phyloP scores from a whole-genome alignment of 2,888 invertebrate genomes.

The Orthonevra nobilis region DNA sequence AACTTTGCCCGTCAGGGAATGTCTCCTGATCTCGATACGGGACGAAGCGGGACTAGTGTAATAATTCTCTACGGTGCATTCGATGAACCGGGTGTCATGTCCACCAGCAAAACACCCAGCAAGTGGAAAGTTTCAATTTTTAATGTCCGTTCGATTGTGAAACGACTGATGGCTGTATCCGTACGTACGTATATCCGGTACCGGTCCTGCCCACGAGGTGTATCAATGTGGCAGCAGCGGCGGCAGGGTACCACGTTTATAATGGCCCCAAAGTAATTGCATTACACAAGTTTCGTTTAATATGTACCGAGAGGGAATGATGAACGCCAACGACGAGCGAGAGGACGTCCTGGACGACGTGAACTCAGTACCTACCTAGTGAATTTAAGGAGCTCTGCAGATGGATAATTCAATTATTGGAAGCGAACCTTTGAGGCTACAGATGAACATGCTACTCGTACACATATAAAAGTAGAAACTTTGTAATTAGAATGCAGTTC shows the following conservation, averaged over 20 bases:
- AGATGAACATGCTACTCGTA: background rate
- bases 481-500: slow-evolving; percentile 54
- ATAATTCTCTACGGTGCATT: slow-evolving; percentile 51
- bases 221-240: too few relatives aligned
- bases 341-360: slow-evolving; percentile 7
- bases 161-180: slow-evolving; percentile 50
- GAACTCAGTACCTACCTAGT: slow-evolving; percentile 19
- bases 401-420: slow-evolving; percentile 69
- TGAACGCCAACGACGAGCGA: background rate
- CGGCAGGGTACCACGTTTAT: slow-evolving; percentile 56
- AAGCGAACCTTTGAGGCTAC: slow-evolving; percentile 27
- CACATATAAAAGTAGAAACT: slow-evolving; percentile 21
- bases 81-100: slow-evolving; percentile 51
- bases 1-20: slow-evolving; percentile 59
- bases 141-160: slow-evolving; percentile 70
- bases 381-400: slow-evolving; percentile 56
- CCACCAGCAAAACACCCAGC: slow-evolving; percentile 56
- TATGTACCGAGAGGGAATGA: slow-evolving; percentile 36
- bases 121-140: slow-evolving; percentile 68
- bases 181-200: too few relatives aligned
- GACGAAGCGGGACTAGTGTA: slow-evolving; percentile 16
- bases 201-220: slow-evolving; percentile 41
- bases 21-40: slow-evolving; percentile 7
- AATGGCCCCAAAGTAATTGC: slow-evolving; percentile 64
- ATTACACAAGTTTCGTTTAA: slow-evolving; percentile 64